These are phyloP conservation scores for Pristionchus mayeri DNA, from an alignment of 2,888 invertebrate species.

Conservation along the genomic window DNA sequence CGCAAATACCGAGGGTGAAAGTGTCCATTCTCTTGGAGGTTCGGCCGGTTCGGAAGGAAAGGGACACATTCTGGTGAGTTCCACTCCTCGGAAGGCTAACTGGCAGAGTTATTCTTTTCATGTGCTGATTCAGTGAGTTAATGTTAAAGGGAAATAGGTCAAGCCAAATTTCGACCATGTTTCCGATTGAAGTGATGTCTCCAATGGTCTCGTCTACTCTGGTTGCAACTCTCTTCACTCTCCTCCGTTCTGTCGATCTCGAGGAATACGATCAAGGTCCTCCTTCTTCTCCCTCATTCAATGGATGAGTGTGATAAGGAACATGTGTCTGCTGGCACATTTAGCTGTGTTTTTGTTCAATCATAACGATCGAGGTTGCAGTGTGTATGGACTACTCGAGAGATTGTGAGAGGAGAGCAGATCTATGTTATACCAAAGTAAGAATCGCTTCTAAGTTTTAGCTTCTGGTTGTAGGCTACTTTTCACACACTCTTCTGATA, in stretches of 20 bases:
- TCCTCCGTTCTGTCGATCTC: background rate
- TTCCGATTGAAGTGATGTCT: constrained; percentile 6
- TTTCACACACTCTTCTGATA: too few relatives aligned
- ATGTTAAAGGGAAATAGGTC: too few relatives aligned
- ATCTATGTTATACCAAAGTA: constrained; percentile 44
- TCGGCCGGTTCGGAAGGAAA: background rate
- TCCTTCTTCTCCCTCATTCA: background rate
- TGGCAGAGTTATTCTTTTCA: too few relatives aligned
- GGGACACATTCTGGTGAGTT: too few relatives aligned
- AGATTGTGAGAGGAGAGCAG: constrained; percentile 43
- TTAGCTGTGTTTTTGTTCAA: too few relatives aligned
- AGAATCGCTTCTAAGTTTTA: too few relatives aligned
- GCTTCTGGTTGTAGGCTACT: too few relatives aligned
- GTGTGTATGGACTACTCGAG: constrained; percentile 48
- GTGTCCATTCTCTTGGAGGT: background rate
- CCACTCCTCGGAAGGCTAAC: too few relatives aligned
- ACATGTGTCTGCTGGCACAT: background rate
- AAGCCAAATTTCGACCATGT: too few relatives aligned
- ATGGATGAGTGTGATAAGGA: background rate
- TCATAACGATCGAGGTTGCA: background rate
- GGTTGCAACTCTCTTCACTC: background rate
- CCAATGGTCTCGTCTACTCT: background rate
- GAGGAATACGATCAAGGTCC: constrained; percentile 38
- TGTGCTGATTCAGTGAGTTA: too few relatives aligned
- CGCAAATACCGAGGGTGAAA: background rate